Evolutionary conservation across 2,797 vertebrate genomes (phyloP).

Genomic region (Enoplosus armatus): DNA sequence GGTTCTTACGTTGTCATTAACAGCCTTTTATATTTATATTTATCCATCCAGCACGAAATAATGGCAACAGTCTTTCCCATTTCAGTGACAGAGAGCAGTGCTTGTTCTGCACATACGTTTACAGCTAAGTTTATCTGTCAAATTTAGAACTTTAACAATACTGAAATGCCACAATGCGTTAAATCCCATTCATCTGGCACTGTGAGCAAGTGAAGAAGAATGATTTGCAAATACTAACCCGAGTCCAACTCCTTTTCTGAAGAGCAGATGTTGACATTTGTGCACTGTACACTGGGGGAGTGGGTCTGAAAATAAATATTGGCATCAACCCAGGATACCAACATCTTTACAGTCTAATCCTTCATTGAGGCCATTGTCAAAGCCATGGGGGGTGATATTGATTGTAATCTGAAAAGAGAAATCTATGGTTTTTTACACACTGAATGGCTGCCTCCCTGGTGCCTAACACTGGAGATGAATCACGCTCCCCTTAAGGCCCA

Average conservation of each 20-base stretch:
- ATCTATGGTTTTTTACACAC: constrained; percentile 79
- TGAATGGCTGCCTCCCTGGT: constrained; percentile 66
- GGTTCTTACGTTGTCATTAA: background rate
- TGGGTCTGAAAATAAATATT: constrained; percentile 63
- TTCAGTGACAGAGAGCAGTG: background rate
- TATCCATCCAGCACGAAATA: background rate
- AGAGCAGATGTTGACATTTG: constrained; percentile 69
- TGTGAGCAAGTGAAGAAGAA: background rate
- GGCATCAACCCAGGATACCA: constrained; percentile 62
- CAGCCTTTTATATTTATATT: constrained; percentile 2
- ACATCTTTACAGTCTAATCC: constrained; percentile 73
- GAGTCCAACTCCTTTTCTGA: constrained; percentile 34
- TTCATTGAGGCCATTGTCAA: constrained; percentile 71
- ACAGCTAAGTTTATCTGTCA: background rate
- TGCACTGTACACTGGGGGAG: constrained; percentile 14
- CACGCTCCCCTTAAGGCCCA: constrained; percentile 76
- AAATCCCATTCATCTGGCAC: background rate
- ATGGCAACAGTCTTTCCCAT: background rate
- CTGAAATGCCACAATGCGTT: constrained; percentile 10
- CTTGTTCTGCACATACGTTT: background rate
- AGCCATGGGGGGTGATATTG: constrained; percentile 72
- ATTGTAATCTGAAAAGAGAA: constrained; percentile 79
- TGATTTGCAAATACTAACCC: background rate
- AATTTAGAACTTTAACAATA: constrained; percentile 20
- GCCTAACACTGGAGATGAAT: constrained; percentile 78